Evolutionary conservation across 1,140 invertebrate genomes (phyloP), one percentile per base, ranked within the genome.

Genomic region (Pogonus chalceus): DNA sequence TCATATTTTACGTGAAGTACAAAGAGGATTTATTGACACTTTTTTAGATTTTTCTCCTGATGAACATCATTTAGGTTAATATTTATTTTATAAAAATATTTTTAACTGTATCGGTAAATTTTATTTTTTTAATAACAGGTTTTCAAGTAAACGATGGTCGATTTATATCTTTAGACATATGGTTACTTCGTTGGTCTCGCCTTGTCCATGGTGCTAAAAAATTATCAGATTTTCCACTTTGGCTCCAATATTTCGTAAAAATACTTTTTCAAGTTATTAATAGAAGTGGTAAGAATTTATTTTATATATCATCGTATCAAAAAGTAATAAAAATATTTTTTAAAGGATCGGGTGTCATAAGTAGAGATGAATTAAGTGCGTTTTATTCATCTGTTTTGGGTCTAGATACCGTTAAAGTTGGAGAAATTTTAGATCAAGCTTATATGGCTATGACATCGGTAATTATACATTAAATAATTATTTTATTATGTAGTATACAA

Each of bases 201-300:
- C 60, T 81, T 20, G 66, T 84, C 1, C 67, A 67, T 23, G 66
- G 73, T 7, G 76, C 77, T 50, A 75, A 72, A 53, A 74, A 73
- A 54, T 73, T 83, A 49, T 66, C 73, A 2, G 78, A 82, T 23
- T 72, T 85, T 39, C 84, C 83, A 0, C 70, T 85, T 1, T 86
- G 83, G 74, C 66, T 86, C 9, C 82, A 85, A 63, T 83, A 83
- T 64, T 76, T 85, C 52, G 80, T 81, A 56, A 83, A 82, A 70
- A 80, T 85, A 56, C 65, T 86, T 31, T 86, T 84, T 65, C 78
- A 81, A 63, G 80, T 83, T 16, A 80, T 85, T 49, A 84, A 86
- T 62, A 79, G 77, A 71, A 76, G 72, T 57, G 76, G 81, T 82
- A 67, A 73, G 43, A 50, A 51, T 50, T 26, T 16, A n/a, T 18